phyloP scores from a whole-genome alignment of 92 coral and sea anemone genomes.

The Bergia puertoricense region DNA sequence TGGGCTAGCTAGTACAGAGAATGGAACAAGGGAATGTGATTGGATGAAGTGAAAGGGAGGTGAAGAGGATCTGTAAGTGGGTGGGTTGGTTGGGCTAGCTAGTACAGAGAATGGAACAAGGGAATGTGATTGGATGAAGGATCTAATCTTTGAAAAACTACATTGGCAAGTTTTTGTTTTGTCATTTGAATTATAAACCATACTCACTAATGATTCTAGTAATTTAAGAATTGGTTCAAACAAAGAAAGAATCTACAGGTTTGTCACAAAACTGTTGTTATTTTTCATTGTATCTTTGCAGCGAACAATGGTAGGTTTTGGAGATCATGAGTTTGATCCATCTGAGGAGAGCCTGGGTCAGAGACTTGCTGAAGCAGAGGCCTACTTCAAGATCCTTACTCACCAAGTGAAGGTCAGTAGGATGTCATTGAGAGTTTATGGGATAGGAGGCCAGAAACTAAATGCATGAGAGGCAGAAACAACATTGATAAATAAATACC shows the following conservation, averaged over 20 bases:
- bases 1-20: neutral
- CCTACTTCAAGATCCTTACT: constrained; percentile 85
- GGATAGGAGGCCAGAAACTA: neutral
- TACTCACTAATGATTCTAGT: no score
- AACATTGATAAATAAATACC: no score
- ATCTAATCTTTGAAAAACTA: neutral
- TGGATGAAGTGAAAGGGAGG: neutral
- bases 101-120: neutral
- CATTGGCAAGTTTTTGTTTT: no score
- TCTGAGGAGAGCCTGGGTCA: constrained; percentile 87
- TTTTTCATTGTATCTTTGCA: constrained; percentile 9
- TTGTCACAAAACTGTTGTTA: neutral
- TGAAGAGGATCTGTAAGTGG: no score
- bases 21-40: neutral
- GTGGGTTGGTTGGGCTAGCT: neutral
- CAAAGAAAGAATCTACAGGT: neutral
- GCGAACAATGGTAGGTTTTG: constrained; percentile 67
- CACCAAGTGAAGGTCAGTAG: constrained; percentile 84
- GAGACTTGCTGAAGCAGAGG: constrained; percentile 92
- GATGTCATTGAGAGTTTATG: neutral
- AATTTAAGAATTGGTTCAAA: no score
- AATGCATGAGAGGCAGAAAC: neutral
- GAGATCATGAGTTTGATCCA: constrained; percentile 75
- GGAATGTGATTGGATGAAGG: neutral
- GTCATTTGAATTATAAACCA: no score